Evolutionary conservation across 2,797 vertebrate genomes (phyloP), one percentile per base, ranked within the genome.

Genomic region (Notamacropus eugenii): DNA sequence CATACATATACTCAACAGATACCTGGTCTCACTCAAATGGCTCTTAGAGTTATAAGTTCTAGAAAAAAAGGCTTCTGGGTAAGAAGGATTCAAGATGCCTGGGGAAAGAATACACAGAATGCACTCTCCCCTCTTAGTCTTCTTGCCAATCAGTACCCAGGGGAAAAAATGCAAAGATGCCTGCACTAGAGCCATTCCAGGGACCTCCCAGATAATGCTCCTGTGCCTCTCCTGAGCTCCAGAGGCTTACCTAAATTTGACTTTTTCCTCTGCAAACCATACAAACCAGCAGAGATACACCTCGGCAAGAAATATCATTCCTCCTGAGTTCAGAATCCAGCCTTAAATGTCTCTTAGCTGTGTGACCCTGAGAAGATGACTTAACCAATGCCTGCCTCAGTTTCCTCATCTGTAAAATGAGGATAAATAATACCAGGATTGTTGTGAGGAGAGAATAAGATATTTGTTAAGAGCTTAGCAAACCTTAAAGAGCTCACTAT

Each of bases 1-100:
- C 90, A 92, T 59, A 90, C 52, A 74, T 91, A 55, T 91, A 40
- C 22, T 96, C 31, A 24, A 52, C 74, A 67, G 91, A 4, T 91
- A 94, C 14, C 24, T 57, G 28, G 29, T 46, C 74, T 82, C 8
- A 46, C 9, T 82, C 40, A 50, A 87, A 50, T 50, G 40, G 3
- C 10, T 40, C 24, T 50, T 46, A 50, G 40, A 24, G n/a, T 82
- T 82, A 82, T 40, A 10, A 27, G 24, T 87, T 40, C 24, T 87
- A 87, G 10, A 50, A 50, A 87, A 87, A 87, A 50, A 50, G 10
- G 4, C 0, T 82, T 24, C 9, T 82, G 40, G 40, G 14, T n/a
- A 46, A 82, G 40, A 46, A 46, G 40, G 74, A 11, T 87, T 50
- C 9, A 11, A 50, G 40, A 87, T 9, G 74, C 40, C 3, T 46